These are phyloP conservation scores for Panagrolaimus sp. DNA, from an alignment of 1,140 invertebrate genomes.

Conservation along the genomic window DNA sequence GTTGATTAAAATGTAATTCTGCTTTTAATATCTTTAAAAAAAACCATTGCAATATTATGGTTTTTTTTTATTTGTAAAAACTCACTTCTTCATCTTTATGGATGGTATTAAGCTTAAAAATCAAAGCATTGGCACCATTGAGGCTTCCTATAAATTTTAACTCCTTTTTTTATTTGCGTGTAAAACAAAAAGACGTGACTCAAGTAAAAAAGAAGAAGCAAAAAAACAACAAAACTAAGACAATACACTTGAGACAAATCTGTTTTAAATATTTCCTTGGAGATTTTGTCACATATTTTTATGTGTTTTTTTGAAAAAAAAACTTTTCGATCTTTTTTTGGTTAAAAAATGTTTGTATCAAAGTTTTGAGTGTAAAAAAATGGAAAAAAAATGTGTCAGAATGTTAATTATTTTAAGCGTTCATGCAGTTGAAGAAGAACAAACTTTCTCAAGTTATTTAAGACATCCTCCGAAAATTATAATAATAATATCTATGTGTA, in stretches of 20 bases:
- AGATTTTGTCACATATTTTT: constrained; percentile 11
- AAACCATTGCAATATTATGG: background rate
- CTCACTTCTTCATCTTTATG: background rate
- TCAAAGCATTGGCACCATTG: background rate
- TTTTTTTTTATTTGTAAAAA: background rate
- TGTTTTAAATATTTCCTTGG: background rate
- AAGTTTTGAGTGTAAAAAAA: too few species aligned
- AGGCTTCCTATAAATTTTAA: background rate
- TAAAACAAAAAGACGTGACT: too few species aligned
- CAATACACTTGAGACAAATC: background rate
- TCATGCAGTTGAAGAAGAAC: too few species aligned
- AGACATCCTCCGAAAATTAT: constrained; percentile 2
- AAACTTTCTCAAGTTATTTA: background rate
- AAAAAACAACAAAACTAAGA: too few species aligned
- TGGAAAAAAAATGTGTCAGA: background rate
- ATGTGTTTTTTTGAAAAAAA: background rate
- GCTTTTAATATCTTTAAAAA: constrained; percentile 8
- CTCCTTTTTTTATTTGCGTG: too few species aligned
- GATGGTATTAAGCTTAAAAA: background rate
- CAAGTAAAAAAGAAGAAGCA: background rate
- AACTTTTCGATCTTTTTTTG: background rate
- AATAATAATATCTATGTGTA: too few species aligned
- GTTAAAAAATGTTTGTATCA: too few species aligned
- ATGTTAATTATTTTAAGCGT: background rate
- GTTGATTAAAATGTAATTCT: constrained; percentile 10